A percentile compares a stretch with the other conserved stretches of the same genome.
Evolutionary conservation across 2,113 vertebrate species (phyloP).

Genomic region (Nymphicus hollandicus): DNA sequence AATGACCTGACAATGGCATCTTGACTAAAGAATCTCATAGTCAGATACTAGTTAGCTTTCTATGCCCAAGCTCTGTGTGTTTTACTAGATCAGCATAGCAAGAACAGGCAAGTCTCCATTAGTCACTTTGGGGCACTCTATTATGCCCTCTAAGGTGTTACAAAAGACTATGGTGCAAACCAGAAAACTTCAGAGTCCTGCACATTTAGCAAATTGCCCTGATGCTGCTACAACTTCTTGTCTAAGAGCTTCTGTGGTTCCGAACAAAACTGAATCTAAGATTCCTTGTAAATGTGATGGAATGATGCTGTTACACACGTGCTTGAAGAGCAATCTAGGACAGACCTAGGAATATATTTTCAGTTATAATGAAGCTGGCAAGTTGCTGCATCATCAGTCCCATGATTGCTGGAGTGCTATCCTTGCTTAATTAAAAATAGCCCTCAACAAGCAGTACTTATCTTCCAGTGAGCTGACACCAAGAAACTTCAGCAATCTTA

Average conservation of each 20-base stretch:
- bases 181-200: background rate
- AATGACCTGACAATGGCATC: background rate
- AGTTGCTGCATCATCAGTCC: conserved; percentile 40
- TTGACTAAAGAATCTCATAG: background rate
- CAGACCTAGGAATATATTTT: background rate
- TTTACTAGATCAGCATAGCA: background rate
- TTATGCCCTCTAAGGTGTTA: background rate
- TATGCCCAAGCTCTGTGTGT: background rate
- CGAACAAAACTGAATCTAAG: background rate
- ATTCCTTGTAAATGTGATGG: background rate
- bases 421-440: conserved; percentile 58
- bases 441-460: conserved; percentile 20
- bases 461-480: conserved; percentile 5
- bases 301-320: background rate
- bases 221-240: background rate
- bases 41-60: background rate
- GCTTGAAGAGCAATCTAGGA: conserved; percentile 8
- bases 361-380: conserved; percentile 15
- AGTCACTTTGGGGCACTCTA: background rate
- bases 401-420: conserved; percentile 37
- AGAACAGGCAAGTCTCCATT: accelerated
- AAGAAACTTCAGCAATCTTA: background rate
- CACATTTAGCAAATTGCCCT: background rate
- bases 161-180: background rate
- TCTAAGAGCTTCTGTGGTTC: background rate